A percentile compares a stretch with the other conserved stretches of the same genome.
Evolutionary conservation across 2,113 vertebrate species (phyloP).

Genomic region (Todiramphus chloris): DNA sequence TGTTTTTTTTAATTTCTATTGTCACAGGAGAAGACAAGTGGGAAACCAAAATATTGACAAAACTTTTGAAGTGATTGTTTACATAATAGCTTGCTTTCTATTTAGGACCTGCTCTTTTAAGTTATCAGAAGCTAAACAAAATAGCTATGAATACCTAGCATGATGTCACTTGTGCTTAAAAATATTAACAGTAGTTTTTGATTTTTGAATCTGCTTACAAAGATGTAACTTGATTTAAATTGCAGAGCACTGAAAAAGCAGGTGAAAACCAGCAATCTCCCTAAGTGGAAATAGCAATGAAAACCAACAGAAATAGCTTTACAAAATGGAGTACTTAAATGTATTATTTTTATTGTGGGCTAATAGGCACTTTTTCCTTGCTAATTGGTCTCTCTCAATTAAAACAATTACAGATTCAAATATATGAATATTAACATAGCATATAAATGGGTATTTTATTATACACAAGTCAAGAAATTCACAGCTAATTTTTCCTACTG

Average conservation of each 20-base stretch:
- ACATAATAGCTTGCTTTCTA: background rate
- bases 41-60: background rate
- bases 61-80: background rate
- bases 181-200: background rate
- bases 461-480: background rate
- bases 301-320: background rate
- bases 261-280: background rate
- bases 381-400: background rate
- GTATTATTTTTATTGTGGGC: background rate
- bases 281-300: background rate
- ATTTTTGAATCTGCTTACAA: background rate
- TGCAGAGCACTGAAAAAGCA: background rate
- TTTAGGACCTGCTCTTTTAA: background rate
- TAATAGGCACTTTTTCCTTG: background rate
- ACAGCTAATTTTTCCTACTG: background rate
- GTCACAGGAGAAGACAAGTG: background rate
- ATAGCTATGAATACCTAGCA: background rate
- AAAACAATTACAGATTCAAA: slow-evolving; percentile 27
- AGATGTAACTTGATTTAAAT: background rate
- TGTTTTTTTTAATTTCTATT: background rate
- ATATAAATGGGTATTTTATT: slow-evolving; percentile 7
- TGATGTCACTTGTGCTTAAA: background rate
- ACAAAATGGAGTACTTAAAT: background rate
- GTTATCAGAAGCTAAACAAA: background rate
- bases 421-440: background rate